phyloP scores from a whole-genome alignment of 2,113 vertebrate species.

The Melanostigma gelatinosum region DNA sequence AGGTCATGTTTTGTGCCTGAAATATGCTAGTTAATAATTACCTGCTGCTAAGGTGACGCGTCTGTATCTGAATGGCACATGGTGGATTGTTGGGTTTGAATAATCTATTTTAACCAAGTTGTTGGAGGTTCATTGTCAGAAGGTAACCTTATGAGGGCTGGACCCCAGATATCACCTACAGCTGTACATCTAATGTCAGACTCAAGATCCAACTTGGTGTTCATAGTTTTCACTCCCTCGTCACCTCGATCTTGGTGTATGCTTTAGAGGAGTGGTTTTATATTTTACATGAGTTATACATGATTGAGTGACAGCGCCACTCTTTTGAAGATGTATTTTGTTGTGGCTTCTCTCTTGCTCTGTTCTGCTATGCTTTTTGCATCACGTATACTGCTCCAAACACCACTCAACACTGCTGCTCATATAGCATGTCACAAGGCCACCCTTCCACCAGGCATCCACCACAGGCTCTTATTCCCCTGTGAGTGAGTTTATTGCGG shows the following conservation, averaged over 20 bases:
- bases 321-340: background rate
- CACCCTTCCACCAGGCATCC: background rate
- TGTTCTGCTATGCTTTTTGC: background rate
- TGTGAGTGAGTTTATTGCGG: background rate
- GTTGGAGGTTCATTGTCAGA: background rate
- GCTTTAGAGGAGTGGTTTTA: background rate
- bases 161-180: background rate
- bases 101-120: background rate
- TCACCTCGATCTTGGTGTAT: background rate
- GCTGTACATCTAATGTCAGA: background rate
- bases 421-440: background rate
- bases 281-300: background rate
- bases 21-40: slow-evolving; percentile 19
- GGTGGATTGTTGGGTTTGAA: slow-evolving; percentile 2
- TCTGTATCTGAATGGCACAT: slow-evolving; percentile 7
- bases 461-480: slow-evolving; percentile 17
- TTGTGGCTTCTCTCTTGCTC: background rate
- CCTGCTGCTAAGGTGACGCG: background rate
- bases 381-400: background rate
- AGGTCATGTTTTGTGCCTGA: slow-evolving; percentile 13
- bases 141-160: background rate
- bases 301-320: background rate
- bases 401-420: background rate
- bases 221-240: background rate
- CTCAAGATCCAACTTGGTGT: background rate